Evolutionary conservation across 2,888 invertebrate genomes (phyloP), one percentile per base, ranked within the genome.

Genomic region (Pollenia griseotomentosa): DNA sequence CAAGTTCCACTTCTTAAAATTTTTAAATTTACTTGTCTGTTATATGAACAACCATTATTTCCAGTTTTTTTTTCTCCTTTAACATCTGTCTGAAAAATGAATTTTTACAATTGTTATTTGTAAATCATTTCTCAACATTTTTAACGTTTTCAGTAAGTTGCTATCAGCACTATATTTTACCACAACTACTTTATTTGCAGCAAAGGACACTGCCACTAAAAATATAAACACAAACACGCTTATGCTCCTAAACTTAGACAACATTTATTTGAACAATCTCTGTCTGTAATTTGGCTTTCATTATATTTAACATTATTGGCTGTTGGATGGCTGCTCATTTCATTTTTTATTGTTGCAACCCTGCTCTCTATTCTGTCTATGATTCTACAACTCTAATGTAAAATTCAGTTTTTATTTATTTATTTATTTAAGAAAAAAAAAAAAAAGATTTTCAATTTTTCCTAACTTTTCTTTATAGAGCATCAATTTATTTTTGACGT

Each of bases 401-500:
- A 75, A 74, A 75, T 75, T 23, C 46, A 75, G 66, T 75, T 83
- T 59, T 23, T 75, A 61, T 75, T 81, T 48, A 8, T 11, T 71
- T 46, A 33, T 33, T 33, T 33, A 33, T 33, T 33, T 33, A 6
- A 33, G 33, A 33, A 6, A 6, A 6, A 33, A 33, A 19, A 33
- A 33, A 33, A 33, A 33, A 55, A 12, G 14, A 10, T 12, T 57
- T 70, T 10, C 53, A 46, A 12, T 53, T 42, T 61, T 53, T 33
- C 46, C 4, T 14, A 44, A 14, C 16, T 68, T 40, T 63, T 66
- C 14, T 51, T 59, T 55, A 44, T 51, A 74, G 59, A 55, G 53
- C 81, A 84, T 81, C 77, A 84, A 84, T 84, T 84, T 83, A 75
- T 65, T 84, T 77, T 65, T 73, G 77, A 73, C 71, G 42, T 77